phyloP scores from a whole-genome alignment of 1,140 invertebrate species.

The Pogonognathellus flavescens region DNA sequence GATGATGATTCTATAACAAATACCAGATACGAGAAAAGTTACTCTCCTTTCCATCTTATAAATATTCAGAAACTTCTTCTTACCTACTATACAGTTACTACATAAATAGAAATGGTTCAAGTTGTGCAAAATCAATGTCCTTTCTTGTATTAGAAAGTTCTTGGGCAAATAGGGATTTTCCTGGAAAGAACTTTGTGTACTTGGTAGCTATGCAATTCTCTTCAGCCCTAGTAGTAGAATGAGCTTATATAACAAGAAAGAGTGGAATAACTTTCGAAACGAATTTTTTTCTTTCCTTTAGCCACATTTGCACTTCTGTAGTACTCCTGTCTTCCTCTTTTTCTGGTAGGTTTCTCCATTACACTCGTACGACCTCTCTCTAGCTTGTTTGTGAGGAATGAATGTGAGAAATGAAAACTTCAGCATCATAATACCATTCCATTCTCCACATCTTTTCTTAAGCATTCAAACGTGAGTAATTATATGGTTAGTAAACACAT shows the following conservation, averaged over 20 bases:
- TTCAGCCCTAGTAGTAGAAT: not conserved
- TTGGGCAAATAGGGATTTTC: conserved; percentile 20
- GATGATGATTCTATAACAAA: too few species aligned
- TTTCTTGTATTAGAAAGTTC: conserved; percentile 11
- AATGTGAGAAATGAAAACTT: too few species aligned
- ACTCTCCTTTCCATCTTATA: too few species aligned
- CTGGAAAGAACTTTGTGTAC: not conserved
- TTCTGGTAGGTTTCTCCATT: not conserved
- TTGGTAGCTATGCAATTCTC: not conserved
- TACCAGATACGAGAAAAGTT: too few species aligned
- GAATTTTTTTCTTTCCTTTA: not conserved
- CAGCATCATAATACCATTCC: too few species aligned
- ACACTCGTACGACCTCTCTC: too few species aligned
- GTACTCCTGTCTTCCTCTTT: not conserved
- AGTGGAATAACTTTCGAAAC: not conserved
- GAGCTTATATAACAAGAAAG: not conserved
- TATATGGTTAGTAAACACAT: too few species aligned
- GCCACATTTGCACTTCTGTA: conserved; percentile 11
- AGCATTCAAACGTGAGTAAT: too few species aligned
- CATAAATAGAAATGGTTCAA: not conserved
- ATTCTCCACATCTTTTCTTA: too few species aligned
- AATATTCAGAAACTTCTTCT: too few species aligned
- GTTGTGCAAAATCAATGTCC: conserved; percentile 13
- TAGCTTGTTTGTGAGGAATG: too few species aligned
- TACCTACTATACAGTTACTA: too few species aligned